Base-by-base conservation (phyloP, 2,888 invertebrate genomes). In the Morpho achilles region DNA sequence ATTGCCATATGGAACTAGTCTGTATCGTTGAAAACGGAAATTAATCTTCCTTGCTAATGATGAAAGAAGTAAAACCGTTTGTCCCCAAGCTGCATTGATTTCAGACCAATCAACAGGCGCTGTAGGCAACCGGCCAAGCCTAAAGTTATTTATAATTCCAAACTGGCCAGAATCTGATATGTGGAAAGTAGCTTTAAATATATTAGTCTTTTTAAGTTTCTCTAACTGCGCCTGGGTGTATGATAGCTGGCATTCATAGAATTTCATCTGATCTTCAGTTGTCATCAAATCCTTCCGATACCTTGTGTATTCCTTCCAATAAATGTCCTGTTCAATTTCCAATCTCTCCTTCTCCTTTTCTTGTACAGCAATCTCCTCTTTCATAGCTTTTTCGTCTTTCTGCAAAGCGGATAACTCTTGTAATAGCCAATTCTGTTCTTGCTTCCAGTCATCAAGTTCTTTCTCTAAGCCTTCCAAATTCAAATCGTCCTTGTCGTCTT, bases 31-130 rank as follows among this genome's bases (percentile, higher is more conserved):
- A 82, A 99, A 99, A 10, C 94, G 96, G 50, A 99, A 92, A 76
- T 95, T 95, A 75, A 98, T 96, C 87, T 98, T 98, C 51, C 96
- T 92, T 1, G 98, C 97, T 32, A 99, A 87, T 0, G 98, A 96
- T 51, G 97, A 95, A 0, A 99, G 91, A 2, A 99, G 89, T 7
- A 99, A 87, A 0, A 97, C 98, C 0, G 98, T 97, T 87, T 99
- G 99, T 7, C 99, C 99, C 98, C 99, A 99, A 0, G 99, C 99
- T 0, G 99, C 99, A 79, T 99, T 99, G 57, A 99, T 99, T 91
- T 99, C 99, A 1, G 96, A 95, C 99, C 99, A 99, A 73, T 98
- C 98, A 0, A 99, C 98, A 0, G 97, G 97, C 0, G 95, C 96
- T 46, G 96, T 96, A 0, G 99, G 98, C 63, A 99, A 87, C 49